Conservation (phyloP, 2,888 invertebrate species). For the Thereva nobilitata region DNA sequence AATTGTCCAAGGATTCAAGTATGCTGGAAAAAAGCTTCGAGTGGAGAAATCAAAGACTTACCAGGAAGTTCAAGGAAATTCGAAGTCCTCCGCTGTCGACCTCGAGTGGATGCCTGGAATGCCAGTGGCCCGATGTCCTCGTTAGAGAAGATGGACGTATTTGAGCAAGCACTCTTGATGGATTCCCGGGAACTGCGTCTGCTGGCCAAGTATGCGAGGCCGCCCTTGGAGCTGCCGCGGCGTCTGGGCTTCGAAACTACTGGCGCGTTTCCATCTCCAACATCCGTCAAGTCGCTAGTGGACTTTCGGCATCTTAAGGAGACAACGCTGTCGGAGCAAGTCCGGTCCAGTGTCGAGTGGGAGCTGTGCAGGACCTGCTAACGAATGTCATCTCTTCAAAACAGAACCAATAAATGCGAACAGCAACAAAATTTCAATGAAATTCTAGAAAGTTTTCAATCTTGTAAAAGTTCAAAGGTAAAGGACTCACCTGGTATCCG, state of each 20-base stretch:
- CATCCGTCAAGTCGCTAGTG: slow-evolving; percentile 71
- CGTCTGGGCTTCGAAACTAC: slow-evolving; percentile 68
- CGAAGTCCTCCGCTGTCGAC: slow-evolving; percentile 78
- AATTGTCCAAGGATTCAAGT: background rate
- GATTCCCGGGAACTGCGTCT: slow-evolving; percentile 81
- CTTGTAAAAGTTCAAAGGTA: background rate
- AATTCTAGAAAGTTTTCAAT: background rate
- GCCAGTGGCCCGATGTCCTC: slow-evolving; percentile 81
- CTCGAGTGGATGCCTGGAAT: slow-evolving; percentile 77
- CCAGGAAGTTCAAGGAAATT: slow-evolving; percentile 87
- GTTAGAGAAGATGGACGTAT: slow-evolving; percentile 69
- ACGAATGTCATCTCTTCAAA: background rate
- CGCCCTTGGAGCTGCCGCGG: slow-evolving; percentile 66
- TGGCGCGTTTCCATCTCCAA: slow-evolving; percentile 63
- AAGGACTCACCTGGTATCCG: slow-evolving; percentile 52
- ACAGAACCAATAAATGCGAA: background rate
- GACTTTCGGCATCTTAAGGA: slow-evolving; percentile 68
- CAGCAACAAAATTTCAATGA: background rate
- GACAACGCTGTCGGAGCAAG: slow-evolving; percentile 57
- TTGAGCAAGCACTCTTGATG: slow-evolving; percentile 67
- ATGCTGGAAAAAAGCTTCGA: background rate
- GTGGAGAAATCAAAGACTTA: slow-evolving; percentile 54
- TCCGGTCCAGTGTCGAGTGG: slow-evolving; percentile 57
- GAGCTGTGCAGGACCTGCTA: slow-evolving; percentile 55
- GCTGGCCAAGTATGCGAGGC: slow-evolving; percentile 80